Evolutionary conservation across 2,888 invertebrate species (phyloP), one percentile per base, ranked within the genome.

Genomic region (Drosophila mercatorum): DNA sequence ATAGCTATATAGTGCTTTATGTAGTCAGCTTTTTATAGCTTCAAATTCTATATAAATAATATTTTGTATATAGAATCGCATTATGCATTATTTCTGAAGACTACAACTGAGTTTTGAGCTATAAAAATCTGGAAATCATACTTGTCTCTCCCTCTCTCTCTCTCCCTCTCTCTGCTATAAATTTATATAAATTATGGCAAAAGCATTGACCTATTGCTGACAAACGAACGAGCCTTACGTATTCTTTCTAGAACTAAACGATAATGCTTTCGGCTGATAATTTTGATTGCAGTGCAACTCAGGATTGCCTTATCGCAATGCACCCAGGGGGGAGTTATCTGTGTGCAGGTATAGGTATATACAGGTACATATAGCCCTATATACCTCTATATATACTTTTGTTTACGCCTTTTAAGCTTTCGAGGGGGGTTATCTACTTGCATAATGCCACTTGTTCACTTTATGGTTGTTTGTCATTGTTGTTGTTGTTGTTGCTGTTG

Each of bases 351-450:
- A 34, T 34, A 34, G 34, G 34, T 34, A 34, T 34, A 34, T 34
- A 7, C 31, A 28, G 14, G 2, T 17, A 12, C n/a, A 6, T 49
- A 10, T 31, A 31, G 43, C 43, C 3, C 10, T 49, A n/a, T 31
- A 49, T 49, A n/a, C 1, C 8, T 10, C 7, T 38, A 11, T 34
- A 34, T 34, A 34, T 34, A 28, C 31, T 26, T 5, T 53, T 52
- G 22, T 40, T 40, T n/a, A 69, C 47, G 56, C 51, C 17, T 46
- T 41, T 43, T 41, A 22, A 41, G 59, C 51, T 34, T 36, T 44
- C 44, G 36, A 36, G 28, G 43, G 61, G 75, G 65, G 75, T 65
- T 75, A 70, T 75, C 70, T 66, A 38, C 66, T 67, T 67, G 66
- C 47, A 41, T 49, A 65, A 65, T 65, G 53, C 53, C 36, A 6